Conservation (phyloP, 2,113 vertebrate genomes). For the Oophaga pumilio region DNA sequence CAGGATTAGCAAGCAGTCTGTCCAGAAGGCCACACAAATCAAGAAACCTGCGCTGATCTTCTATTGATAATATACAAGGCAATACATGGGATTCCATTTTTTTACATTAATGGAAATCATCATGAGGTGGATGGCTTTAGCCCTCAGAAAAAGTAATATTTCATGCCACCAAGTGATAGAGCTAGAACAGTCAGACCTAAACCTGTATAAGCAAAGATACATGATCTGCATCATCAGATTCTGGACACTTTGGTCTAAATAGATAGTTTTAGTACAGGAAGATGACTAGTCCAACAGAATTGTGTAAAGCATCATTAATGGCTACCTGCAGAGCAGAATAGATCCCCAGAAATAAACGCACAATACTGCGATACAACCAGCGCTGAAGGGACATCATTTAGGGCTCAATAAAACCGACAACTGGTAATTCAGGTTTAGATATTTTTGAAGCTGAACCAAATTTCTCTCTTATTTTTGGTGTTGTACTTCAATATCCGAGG, state of each 20-base stretch:
- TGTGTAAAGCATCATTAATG: neutral
- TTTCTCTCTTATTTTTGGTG: neutral
- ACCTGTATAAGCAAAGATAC: neutral
- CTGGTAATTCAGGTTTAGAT: neutral
- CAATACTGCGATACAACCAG: neutral
- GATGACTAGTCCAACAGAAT: neutral
- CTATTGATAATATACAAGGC: too few relatives aligned
- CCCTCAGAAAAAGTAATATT: too few relatives aligned
- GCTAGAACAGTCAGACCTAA: neutral
- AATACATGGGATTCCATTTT: too few relatives aligned
- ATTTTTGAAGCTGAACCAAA: neutral
- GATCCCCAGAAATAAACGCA: neutral
- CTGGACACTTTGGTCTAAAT: neutral
- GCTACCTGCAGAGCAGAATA: neutral
- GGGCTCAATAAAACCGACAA: neutral
- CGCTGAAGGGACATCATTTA: neutral
- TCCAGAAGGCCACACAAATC: too few relatives aligned
- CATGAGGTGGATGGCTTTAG: too few relatives aligned
- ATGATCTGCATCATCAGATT: neutral
- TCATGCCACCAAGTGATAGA: too few relatives aligned
- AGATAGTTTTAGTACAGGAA: neutral
- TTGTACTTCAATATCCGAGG: conserved; percentile 14
- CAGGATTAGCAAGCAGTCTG: too few relatives aligned
- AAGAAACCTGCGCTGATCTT: too few relatives aligned
- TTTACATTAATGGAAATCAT: too few relatives aligned